Evolutionary conservation across 2,797 vertebrate genomes (phyloP), one percentile per base, ranked within the genome.

Genomic region (Chanos chanos): DNA sequence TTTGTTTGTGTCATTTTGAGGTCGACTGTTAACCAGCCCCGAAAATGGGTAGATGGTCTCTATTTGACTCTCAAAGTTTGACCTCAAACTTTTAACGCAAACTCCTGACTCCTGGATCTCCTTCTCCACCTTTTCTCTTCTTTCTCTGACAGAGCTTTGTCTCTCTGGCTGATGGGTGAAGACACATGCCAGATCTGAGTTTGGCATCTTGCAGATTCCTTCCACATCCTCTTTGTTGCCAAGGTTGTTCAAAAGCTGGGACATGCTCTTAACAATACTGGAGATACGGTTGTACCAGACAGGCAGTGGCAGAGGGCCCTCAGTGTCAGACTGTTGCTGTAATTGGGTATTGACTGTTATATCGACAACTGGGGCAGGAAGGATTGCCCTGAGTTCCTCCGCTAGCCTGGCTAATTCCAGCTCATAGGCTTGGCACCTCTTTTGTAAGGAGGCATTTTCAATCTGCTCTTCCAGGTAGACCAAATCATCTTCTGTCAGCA

Each of bases 41-140:
- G 82, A 74, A 5, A 87, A 88, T n/a, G 85, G 87, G 56, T 84
- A 85, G 30, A 85, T 78, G 2, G 55, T 61, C 28, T 83, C 83
- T 8, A 85, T 83, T 54, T 89, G 83, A 69, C 77, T 76, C 80
- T 97, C 95, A 57, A 98, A 98, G 74, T 89, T 93, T 1, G 88
- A 86, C 2, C 92, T 87, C 48, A 97, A 81, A 9, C 80, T 87
- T 74, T 73, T 80, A 5, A 98, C 95, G 0, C 94, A 96, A 34
- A 98, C 93, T 0, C 95, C 94, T 3, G 85, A 94, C 65, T 92
- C 84, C 19, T 89, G 87, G 59, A 98, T 94, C 82, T 98, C 94
- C 5, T 71, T 81, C 76, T 92, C 89, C 3, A 84, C 83, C 56
- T 51, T 83, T 47, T 88, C 83, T 44, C 83, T 83, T 18, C 62